A percentile compares a stretch with the other conserved stretches of the same genome.
These are phyloP conservation scores for Scatophagus argus DNA, from an alignment of 2,113 vertebrate genomes.

Conservation along the genomic window DNA sequence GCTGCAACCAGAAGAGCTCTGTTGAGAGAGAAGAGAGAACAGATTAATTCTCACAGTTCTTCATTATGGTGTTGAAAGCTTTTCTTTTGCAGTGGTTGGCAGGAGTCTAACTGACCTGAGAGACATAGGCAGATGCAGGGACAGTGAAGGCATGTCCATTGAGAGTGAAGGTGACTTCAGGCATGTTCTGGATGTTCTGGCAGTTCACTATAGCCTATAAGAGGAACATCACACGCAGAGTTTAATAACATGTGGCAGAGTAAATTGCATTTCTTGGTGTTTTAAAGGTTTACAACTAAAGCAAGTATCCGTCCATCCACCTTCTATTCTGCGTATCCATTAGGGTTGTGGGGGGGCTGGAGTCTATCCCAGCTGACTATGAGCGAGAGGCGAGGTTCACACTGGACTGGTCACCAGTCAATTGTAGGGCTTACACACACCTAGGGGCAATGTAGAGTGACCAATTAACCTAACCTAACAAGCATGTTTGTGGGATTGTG, in stretches of 20 bases:
- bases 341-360: no score
- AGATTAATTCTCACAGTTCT: background rate
- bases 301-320: constrained; percentile 15
- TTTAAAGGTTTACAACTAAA: constrained; percentile 56
- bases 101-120: constrained; percentile 54
- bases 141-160: constrained; percentile 67
- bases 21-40: constrained; percentile 13
- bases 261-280: constrained; percentile 58
- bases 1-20: constrained; percentile 39
- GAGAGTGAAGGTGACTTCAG: constrained; percentile 76
- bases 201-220: constrained; percentile 72
- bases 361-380: no score
- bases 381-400: no score
- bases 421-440: no score
- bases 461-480: no score
- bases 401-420: no score
- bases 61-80: background rate
- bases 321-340: no score
- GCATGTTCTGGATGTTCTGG: constrained; percentile 71
- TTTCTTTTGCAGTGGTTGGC: background rate
- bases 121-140: constrained; percentile 69
- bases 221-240: constrained; percentile 22
- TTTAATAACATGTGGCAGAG: constrained; percentile 13
- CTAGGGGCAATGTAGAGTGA: no score
- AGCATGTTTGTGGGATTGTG: no score